phyloP scores from a whole-genome alignment of 1,140 invertebrate species.

The Zaprionus ghesquierei region DNA sequence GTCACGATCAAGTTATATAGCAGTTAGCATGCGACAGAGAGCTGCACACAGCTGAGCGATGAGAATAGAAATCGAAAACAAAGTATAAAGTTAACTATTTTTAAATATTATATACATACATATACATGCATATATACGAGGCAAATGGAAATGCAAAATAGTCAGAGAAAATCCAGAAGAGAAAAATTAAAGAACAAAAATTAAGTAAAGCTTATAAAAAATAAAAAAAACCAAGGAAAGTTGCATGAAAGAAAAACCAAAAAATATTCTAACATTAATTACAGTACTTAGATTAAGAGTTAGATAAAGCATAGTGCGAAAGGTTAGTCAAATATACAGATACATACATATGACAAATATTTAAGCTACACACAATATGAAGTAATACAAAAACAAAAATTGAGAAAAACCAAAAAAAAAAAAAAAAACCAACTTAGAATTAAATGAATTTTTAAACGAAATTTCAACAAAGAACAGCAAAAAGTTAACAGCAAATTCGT shows the following conservation, averaged over 20 bases:
- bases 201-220: slow-evolving; percentile 37
- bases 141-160: slow-evolving; percentile 31
- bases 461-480: slow-evolving; percentile 69
- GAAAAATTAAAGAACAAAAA: slow-evolving; percentile 15
- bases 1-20: slow-evolving; percentile 6
- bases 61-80: slow-evolving; percentile 57
- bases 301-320: slow-evolving; percentile 44
- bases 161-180: slow-evolving; percentile 8
- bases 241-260: slow-evolving; percentile 2
- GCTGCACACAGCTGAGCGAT: slow-evolving; percentile 4
- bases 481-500: slow-evolving; percentile 74
- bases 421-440: slow-evolving; percentile 32
- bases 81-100: slow-evolving; percentile 80
- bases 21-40: slow-evolving; percentile 5
- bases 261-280: slow-evolving; percentile 17
- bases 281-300: slow-evolving; percentile 28
- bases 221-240: slow-evolving; percentile 29
- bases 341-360: slow-evolving; percentile 61
- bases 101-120: slow-evolving; percentile 59
- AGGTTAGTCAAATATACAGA: slow-evolving; percentile 56
- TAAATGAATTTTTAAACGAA: slow-evolving; percentile 63
- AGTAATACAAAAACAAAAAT: background rate
- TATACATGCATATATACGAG: slow-evolving; percentile 41
- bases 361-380: slow-evolving; percentile 37
- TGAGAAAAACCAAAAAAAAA: slow-evolving; percentile 27